These are phyloP conservation scores for Lagopus muta DNA, from an alignment of 2,113 vertebrate genomes.

Conservation along the genomic window DNA sequence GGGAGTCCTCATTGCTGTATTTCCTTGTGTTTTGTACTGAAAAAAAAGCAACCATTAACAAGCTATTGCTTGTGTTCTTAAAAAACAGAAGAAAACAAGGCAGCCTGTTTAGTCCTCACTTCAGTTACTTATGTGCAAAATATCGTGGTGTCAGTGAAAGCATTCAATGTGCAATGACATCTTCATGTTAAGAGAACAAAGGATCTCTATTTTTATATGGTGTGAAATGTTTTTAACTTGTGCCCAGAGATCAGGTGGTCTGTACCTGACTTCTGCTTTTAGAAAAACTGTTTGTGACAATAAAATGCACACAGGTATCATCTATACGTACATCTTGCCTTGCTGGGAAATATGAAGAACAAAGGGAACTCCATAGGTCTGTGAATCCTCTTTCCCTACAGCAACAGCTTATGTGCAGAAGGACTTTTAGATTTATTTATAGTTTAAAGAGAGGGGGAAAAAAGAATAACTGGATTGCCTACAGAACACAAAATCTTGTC, in stretches of 20 bases:
- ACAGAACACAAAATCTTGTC: neutral
- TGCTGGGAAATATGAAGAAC: rapidly evolving
- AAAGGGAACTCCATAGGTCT: neutral
- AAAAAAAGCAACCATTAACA: neutral
- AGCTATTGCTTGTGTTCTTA: neutral
- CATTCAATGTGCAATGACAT: neutral
- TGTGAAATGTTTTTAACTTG: rapidly evolving
- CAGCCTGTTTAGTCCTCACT: neutral
- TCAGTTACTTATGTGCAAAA: neutral
- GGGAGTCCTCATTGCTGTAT: neutral
- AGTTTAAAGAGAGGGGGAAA: neutral
- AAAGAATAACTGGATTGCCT: neutral
- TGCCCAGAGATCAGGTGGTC: neutral
- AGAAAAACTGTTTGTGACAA: neutral
- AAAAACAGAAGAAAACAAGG: neutral
- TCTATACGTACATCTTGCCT: neutral
- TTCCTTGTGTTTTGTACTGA: neutral
- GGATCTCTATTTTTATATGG: neutral
- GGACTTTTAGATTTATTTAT: neutral
- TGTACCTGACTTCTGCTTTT: neutral
- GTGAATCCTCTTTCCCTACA: neutral
- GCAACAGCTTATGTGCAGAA: neutral
- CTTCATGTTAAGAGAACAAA: neutral
- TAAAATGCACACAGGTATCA: neutral
- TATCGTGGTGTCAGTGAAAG: neutral